Base-by-base conservation (phyloP, 2,888 invertebrate genomes). In the Pterostichus niger region DNA sequence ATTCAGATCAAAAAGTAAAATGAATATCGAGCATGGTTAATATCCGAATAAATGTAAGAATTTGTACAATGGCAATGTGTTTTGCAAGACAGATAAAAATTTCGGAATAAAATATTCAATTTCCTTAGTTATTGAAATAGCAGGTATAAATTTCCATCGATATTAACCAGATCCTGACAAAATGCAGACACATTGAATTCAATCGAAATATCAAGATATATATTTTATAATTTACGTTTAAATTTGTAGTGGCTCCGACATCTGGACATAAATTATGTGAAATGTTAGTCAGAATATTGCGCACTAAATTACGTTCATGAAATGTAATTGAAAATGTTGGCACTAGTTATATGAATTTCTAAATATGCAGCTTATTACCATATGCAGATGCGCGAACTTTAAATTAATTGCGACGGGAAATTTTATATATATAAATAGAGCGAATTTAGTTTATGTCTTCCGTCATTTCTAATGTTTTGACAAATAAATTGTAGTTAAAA, bases 231-330 rank as follows among this genome's bases (percentile, higher is more conserved):
- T 78, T 59, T 59, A 61, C 61, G 59, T 44, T 78, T 56, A 59
- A 78, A 78, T 78, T 78, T 78, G 78, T 77, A 77, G 77, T 78
- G 78, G 78, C 44, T 78, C 44, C 59, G 78, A 78, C 78, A 78
- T 61, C 15, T 59, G 17, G 40, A 56, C 61, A 78, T 78, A 78
- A 78, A 78, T 78, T 78, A 78, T 61, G 52, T 13, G 52, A 75
- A 46, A 75, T 52, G 49, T 52, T 75, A 75, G 35, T 33, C 75
- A 52, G 75, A 75, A 75, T 52, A 75, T 75, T 75, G 75, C 75
- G 75, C 75, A 52, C 52, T 75, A 75, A 75, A 75, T 75, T 75
- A 75, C 75, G 40, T 49, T 75, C 33, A 75, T 75, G 75, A 75
- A 49, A 75, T 52, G 75, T 75, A 75, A 75, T 75, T 75, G 75